Percentiles rank a stretch among this genome's conserved stretches.
phyloP scores from a whole-genome alignment of 2,797 vertebrate species.

The Tapirus indicus region DNA sequence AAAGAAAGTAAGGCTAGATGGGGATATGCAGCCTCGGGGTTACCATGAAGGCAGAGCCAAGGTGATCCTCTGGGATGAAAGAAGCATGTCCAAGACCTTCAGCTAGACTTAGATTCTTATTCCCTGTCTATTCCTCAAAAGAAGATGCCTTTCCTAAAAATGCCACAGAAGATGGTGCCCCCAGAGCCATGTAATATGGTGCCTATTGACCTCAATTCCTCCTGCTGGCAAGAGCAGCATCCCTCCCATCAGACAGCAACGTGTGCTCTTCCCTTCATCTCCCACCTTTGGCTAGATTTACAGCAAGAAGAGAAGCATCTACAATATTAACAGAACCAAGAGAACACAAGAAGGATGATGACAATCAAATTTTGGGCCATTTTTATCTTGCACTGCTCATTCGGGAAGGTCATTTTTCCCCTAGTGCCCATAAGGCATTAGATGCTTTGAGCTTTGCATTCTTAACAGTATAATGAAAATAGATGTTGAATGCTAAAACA shows the following conservation, averaged over 20 bases:
- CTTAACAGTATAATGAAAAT: conserved; percentile 74
- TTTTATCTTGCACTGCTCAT: not conserved
- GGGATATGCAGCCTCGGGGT: not conserved
- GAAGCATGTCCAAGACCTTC: not conserved
- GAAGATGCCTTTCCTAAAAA: not conserved
- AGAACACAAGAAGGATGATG: not conserved
- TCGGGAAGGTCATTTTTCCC: conserved; percentile 60
- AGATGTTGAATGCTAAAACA: conserved; percentile 73
- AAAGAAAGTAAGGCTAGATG: not conserved
- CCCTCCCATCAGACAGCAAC: not conserved
- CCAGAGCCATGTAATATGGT: not conserved
- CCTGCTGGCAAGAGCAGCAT: not conserved
- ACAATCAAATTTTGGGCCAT: not conserved
- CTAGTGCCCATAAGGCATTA: conserved; percentile 29
- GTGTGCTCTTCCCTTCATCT: not conserved
- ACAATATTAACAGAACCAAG: not conserved
- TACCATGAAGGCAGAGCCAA: not conserved
- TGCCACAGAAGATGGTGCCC: too few relatives aligned
- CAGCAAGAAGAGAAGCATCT: conserved; percentile 34
- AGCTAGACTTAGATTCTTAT: not conserved
- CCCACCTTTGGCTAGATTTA: not conserved
- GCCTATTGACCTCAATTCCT: not conserved
- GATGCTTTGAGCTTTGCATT: conserved; percentile 65
- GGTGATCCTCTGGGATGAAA: not conserved
- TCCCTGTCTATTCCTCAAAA: not conserved